Evolutionary conservation across 2,113 vertebrate genomes (phyloP), one percentile per base, ranked within the genome.

Genomic region (Leptosomus discolor): DNA sequence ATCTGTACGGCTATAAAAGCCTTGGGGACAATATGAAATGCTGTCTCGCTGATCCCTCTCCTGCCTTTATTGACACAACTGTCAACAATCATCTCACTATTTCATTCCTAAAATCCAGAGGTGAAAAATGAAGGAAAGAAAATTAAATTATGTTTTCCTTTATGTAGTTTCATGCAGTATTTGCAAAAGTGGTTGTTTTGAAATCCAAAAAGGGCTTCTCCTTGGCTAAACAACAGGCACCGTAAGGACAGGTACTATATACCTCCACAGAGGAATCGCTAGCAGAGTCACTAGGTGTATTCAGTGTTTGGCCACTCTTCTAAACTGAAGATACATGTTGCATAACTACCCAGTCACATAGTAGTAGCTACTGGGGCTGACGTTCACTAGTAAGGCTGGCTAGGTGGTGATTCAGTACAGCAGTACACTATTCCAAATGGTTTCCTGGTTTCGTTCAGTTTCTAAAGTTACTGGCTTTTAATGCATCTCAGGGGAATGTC

Each of bases 31-130:
- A 70, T n/a, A 94, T 13, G 71, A 69, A 67, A 94, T 43, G 37
- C 45, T 39, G 17, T 70, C 67, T 87, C 7, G 1, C 29, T 92
- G 67, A 91, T 90, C 37, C 92, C 41, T 83, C 39, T 78, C 41
- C 54, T 53, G 41, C 53, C 64, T 83, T 67, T 85, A 75, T 15
- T 76, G 84, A 39, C 45, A 76, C 34, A 90, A 85, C 57, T 86
- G 57, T 78, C 89, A 77, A 68, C 74, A 83, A 36, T n/a, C 37
- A 37, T 48, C 36, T 78, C 58, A 46, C 10, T 64, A 56, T 68
- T 88, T 82, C 68, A 92, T 90, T 78, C 57, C 74, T 71, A 88
- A 94, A 98, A 95, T 94, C 53, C 71, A 86, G 84, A 32, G 22
- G 22, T 65, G 70, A 92, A 88, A 91, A 95, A 83, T 20, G 5